Evolutionary conservation across 2,797 vertebrate species (phyloP), one percentile per base, ranked within the genome.

Genomic region (Rhabdophis nuchalis): DNA sequence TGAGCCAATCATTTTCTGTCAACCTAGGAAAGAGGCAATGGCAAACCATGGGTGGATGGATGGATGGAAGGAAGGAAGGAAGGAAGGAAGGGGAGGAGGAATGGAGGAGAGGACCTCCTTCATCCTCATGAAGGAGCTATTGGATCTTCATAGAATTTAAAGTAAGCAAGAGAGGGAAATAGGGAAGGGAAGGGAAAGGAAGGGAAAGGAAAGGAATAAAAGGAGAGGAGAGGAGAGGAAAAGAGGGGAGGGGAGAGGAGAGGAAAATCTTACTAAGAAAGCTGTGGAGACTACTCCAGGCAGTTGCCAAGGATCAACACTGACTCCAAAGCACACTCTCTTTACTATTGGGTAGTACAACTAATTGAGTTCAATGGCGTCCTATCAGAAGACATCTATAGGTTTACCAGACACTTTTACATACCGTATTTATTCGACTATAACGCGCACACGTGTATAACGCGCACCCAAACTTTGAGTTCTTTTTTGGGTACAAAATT

Each of bases 11-110:
- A 18, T 32, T 36, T 36, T 20, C 16, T 36, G 6, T 36, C 16
- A 36, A 16, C 68, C 32, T 72, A 36, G 68, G 68, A 72, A 72
- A 36, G 32, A n/a, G 29, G 29, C 61, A 64, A n/a, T 14, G 61
- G 61, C 61, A n/a, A 64, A n/a, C 29, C 12, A 14, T 12, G 25
- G 2, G 1, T 2, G 23, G 6, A 9, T 9, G 6, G 56, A 23
- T 7, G 8, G 20, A 58, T 23, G 20, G 56, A 23, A 23, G 11
- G 10, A 61, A 1, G 4, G 27, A 60, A 27, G 0, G 25, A 27
- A 12, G 1, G 10, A 4, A 3, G 4, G 10, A 11, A 61, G 2
- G 1, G 1, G 11, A 8, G 2, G 1, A 7, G 56, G 7, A 8
- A 23, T 20, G 8, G 13, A 2, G 23, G 57, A n/a, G n/a, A n/a